A percentile compares a stretch with the other conserved stretches of the same genome.
phyloP scores from a whole-genome alignment of 2,888 invertebrate genomes.

The Drosophila eohydei region DNA sequence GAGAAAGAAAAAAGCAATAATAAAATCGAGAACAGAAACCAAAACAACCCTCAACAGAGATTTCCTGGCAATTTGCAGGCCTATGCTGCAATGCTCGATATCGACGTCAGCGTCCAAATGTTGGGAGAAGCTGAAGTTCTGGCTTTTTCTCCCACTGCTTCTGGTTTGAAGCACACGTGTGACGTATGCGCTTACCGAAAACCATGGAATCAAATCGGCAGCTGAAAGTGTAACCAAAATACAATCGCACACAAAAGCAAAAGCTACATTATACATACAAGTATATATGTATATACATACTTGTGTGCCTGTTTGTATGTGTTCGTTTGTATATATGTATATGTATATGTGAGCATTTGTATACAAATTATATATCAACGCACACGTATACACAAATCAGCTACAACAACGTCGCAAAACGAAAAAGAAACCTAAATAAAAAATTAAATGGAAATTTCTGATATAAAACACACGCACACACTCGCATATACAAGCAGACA shows the following conservation, averaged over 20 bases:
- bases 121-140: background rate
- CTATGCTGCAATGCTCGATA: conserved; percentile 37
- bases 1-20: conserved; percentile 18
- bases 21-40: conserved; percentile 39
- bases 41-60: conserved; percentile 61
- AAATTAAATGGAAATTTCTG: conserved; percentile 81
- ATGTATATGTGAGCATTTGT: conserved; percentile 12
- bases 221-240: conserved; percentile 72
- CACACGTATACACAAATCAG: conserved; percentile 27
- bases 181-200: conserved; percentile 40
- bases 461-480: conserved; percentile 65
- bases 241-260: conserved; percentile 38
- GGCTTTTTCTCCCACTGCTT: background rate
- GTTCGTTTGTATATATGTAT: conserved; percentile 15
- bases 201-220: conserved; percentile 44
- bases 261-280: conserved; percentile 29
- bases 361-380: conserved; percentile 31
- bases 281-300: conserved; percentile 9
- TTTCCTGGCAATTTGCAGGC: conserved; percentile 67
- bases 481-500: conserved; percentile 9
- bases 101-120: conserved; percentile 11
- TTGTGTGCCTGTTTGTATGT: background rate
- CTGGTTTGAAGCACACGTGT: conserved; percentile 36
- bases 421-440: conserved; percentile 76
- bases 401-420: conserved; percentile 65